phyloP scores from a whole-genome alignment of 2,888 invertebrate species.

The Drosophila meridionalis region DNA sequence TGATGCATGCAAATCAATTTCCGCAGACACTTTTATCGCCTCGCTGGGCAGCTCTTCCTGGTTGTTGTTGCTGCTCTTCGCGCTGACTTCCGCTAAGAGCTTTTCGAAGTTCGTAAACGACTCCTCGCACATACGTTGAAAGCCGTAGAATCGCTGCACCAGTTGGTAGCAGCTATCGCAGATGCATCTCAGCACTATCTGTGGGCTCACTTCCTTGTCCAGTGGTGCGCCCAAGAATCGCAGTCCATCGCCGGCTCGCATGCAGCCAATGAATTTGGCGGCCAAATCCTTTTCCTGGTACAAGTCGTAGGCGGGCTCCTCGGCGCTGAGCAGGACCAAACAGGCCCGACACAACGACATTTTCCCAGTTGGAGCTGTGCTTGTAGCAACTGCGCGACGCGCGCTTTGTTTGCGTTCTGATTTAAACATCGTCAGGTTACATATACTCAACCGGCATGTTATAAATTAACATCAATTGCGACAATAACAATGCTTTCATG shows the following conservation, averaged over 20 bases:
- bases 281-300: constrained; percentile 62
- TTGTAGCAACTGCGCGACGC: constrained; percentile 39
- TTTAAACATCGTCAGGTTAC: constrained; percentile 50
- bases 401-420: constrained; percentile 46
- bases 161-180: constrained; percentile 73
- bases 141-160: constrained; percentile 73
- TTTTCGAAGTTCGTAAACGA: constrained; percentile 68
- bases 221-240: constrained; percentile 4
- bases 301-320: constrained; percentile 54
- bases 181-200: constrained; percentile 66
- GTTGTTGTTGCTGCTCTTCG: not conserved
- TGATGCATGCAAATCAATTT: not conserved
- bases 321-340: constrained; percentile 51
- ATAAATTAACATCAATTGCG: constrained; percentile 68
- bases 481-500: constrained; percentile 35
- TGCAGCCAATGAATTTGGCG: constrained; percentile 61
- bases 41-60: not conserved
- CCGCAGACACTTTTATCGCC: not conserved
- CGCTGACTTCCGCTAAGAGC: constrained; percentile 47
- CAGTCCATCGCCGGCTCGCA: constrained; percentile 21
- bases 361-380: constrained; percentile 6
- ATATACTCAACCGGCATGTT: constrained; percentile 20
- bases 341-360: constrained; percentile 70
- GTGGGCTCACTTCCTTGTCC: constrained; percentile 39
- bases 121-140: constrained; percentile 76